A percentile compares a stretch with the other conserved stretches of the same genome.
These are phyloP conservation scores for Drosophila borealis DNA, from an alignment of 2,888 invertebrate species.

Conservation along the genomic window DNA sequence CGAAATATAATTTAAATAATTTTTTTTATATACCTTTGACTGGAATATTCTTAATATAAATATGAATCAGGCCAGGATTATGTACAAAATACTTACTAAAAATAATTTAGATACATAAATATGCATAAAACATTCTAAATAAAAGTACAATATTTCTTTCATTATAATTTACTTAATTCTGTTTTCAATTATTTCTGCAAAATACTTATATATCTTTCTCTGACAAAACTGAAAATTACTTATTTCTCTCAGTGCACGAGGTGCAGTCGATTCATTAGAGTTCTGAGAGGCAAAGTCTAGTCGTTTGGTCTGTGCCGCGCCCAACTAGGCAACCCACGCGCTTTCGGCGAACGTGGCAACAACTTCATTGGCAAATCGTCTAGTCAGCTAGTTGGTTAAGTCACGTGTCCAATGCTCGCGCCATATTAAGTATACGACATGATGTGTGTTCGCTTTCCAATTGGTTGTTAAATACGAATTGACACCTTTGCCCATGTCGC, in stretches of 20 bases:
- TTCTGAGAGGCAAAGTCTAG: slow-evolving; percentile 38
- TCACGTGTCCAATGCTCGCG: slow-evolving; percentile 13
- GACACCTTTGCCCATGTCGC: slow-evolving; percentile 21
- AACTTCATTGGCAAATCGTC: slow-evolving; percentile 36
- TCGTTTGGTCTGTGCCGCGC: slow-evolving; percentile 37
- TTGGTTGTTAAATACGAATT: slow-evolving; percentile 25
- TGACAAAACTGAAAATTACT: neutral
- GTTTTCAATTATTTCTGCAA: too few relatives aligned
- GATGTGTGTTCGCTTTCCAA: slow-evolving; percentile 48
- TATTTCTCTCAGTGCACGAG: slow-evolving; percentile 20
- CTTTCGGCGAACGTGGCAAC: slow-evolving; percentile 8
- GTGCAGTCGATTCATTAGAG: slow-evolving; percentile 51
- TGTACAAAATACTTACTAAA: too few relatives aligned
- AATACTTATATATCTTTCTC: too few relatives aligned
- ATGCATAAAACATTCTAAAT: too few relatives aligned
- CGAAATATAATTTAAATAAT: too few relatives aligned
- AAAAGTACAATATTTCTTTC: too few relatives aligned
- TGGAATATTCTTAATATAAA: too few relatives aligned
- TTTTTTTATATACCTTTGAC: too few relatives aligned
- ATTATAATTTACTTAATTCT: too few relatives aligned
- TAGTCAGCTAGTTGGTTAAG: neutral
- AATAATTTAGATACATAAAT: too few relatives aligned
- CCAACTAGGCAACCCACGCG: slow-evolving; percentile 22
- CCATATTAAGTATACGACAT: slow-evolving; percentile 55
- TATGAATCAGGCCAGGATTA: too few relatives aligned